A percentile compares a stretch with the other conserved stretches of the same genome.
Conservation (phyloP, 2,797 vertebrate genomes). For the Girardinus metallicus region DNA sequence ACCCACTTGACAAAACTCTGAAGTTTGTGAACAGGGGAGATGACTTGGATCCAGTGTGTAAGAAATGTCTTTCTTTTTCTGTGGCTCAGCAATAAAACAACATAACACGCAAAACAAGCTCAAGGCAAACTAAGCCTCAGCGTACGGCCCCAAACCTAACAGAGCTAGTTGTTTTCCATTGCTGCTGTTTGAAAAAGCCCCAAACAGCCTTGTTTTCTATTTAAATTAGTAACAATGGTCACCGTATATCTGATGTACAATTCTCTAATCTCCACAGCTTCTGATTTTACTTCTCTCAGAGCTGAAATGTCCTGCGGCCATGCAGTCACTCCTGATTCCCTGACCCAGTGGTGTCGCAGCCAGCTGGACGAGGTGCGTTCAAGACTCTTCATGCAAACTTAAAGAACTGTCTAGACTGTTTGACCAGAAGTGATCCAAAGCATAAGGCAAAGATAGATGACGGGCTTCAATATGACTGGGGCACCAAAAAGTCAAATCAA, state of each 20-base stretch:
- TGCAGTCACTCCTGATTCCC: constrained; percentile 70
- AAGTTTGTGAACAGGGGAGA: constrained; percentile 61
- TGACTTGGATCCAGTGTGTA: constrained; percentile 61
- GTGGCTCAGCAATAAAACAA: neutral
- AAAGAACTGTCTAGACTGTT: neutral
- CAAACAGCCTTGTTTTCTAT: neutral
- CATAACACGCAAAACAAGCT: neutral
- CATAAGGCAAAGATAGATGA: neutral
- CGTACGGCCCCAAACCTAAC: neutral
- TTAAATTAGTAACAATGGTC: neutral
- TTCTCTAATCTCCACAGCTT: constrained; percentile 12
- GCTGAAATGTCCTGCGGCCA: constrained; percentile 79
- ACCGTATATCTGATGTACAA: neutral
- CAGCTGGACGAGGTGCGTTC: constrained; percentile 56
- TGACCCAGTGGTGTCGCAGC: constrained; percentile 64
- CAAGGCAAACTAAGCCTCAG: neutral
- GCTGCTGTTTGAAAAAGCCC: neutral
- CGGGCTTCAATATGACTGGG: neutral
- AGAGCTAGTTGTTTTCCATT: neutral
- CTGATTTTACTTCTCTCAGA: constrained; percentile 39
- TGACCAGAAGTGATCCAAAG: neutral
- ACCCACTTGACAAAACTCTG: constrained; percentile 55
- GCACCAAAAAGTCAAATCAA: neutral
- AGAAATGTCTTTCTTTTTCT: neutral
- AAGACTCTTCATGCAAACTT: neutral